Base-by-base conservation (phyloP, 2,888 invertebrate genomes). In the Chydorus sphaericus region DNA sequence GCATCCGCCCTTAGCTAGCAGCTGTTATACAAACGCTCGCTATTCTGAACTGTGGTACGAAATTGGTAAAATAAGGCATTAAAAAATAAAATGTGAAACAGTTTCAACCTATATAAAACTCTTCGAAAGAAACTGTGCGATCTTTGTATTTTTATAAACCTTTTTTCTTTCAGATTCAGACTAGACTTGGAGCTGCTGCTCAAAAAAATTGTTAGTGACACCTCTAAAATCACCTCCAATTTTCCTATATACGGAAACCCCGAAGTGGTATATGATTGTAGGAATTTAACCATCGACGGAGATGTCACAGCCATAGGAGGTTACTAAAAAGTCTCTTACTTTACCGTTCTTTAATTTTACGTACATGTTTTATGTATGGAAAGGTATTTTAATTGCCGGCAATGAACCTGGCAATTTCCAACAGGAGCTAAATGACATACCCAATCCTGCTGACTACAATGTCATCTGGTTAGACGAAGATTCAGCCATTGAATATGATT, bases 381-480 rank as follows among this genome's bases (percentile, higher is more conserved):
- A 28, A 58, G 58, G 39, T 28, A 38, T 44, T 14, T 28, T 59
- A 18, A 52, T 16, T 11, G 49, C 58, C 10, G 38, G 54, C 6
- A 58, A 60, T n/a, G 55, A 31, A 5, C 58, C 61, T 6, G 61
- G 61, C 7, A 55, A 61, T 29, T 61, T 61, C 55, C 18, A 23
- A 3, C 61, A 61, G 48, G 48, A 39, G 5, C 58, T 58, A 52
- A 49, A 54, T 36, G 53, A 57, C 4, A 30, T 56, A 23, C 37
- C 56, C 1, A 39, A 57, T 5, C 10, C 51, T 4, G 58, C 59
- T 11, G 61, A 62, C 52, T 62, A 62, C 58, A 58, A 51, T 48
- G 57, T 62, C 20, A 57, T 62, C 18, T 59, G 55, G 51, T 48
- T 62, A 7, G 61, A 61, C 44, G 60, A 59, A 11, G 61, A 61